A percentile compares a stretch with the other conserved stretches of the same genome.
Evolutionary conservation across 2,888 invertebrate genomes (phyloP).

Genomic region (Lypha dubia): DNA sequence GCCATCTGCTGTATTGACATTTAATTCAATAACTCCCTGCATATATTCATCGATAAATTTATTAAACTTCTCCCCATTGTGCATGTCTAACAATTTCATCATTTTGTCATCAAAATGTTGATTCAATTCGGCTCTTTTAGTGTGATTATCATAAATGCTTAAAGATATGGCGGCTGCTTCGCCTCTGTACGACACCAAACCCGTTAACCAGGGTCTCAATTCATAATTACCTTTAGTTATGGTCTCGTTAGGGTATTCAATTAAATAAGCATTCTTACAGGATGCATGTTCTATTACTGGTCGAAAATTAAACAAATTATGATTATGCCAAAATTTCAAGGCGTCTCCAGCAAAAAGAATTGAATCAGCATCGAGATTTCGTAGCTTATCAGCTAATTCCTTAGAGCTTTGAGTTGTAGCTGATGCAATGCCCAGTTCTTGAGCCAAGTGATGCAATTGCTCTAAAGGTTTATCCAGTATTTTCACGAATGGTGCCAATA

Average conservation of each 20-base stretch:
- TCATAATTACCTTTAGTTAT: conserved; percentile 80
- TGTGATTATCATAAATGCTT: conserved; percentile 68
- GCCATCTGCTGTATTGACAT: conserved; percentile 22
- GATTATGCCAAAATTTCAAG: conserved; percentile 83
- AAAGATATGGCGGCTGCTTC: conserved; percentile 83
- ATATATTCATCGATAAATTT: conserved; percentile 72
- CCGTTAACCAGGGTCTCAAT: conserved; percentile 84
- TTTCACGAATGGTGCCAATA: conserved; percentile 77
- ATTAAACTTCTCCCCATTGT: background rate
- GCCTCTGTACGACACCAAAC: conserved; percentile 81
- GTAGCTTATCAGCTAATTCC: conserved; percentile 81
- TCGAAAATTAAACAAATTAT: conserved; percentile 82
- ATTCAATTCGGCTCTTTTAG: conserved; percentile 74
- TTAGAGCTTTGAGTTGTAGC: conserved; percentile 73
- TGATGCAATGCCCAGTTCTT: conserved; percentile 79
- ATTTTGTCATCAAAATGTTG: conserved; percentile 74
- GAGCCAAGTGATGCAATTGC: conserved; percentile 80
- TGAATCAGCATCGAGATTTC: conserved; percentile 78
- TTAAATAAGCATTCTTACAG: conserved; percentile 82
- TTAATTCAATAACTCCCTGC: conserved; percentile 68
- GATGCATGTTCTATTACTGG: conserved; percentile 81
- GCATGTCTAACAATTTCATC: conserved; percentile 61
- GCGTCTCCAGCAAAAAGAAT: conserved; percentile 80
- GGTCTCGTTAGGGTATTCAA: conserved; percentile 81
- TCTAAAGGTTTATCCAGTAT: conserved; percentile 74